A percentile compares a stretch with the other conserved stretches of the same genome.
Evolutionary conservation across 2,888 invertebrate species (phyloP).

Genomic region (Cryptophagus acutangulus): DNA sequence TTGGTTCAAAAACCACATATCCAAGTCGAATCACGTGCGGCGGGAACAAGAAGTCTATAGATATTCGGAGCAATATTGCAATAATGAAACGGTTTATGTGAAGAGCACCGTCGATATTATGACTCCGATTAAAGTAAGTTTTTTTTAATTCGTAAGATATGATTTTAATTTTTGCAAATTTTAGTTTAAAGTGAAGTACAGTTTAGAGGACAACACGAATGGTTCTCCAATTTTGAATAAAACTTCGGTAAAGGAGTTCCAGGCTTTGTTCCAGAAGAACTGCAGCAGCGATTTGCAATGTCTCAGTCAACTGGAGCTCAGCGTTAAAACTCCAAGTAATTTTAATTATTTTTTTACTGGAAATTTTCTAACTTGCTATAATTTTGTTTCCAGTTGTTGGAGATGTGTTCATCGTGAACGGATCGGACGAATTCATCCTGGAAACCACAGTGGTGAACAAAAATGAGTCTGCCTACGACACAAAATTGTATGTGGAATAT

Average conservation of each 20-base stretch:
- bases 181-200: conserved; percentile 77
- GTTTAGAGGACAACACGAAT: conserved; percentile 67
- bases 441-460: conserved; percentile 70
- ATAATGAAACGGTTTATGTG: conserved; percentile 75
- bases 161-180: conserved; percentile 7
- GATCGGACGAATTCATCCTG: conserved; percentile 71
- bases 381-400: conserved; percentile 35
- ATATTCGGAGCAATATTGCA: conserved; percentile 56
- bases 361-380: neutral
- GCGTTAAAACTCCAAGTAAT: conserved; percentile 47
- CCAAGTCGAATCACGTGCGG: neutral
- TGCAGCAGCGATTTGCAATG: conserved; percentile 86
- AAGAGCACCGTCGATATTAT: conserved; percentile 87
- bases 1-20: conserved; percentile 59
- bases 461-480: conserved; percentile 87
- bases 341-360: neutral
- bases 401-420: conserved; percentile 44
- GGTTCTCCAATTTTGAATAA: conserved; percentile 86
- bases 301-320: conserved; percentile 71
- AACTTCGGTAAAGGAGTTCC: conserved; percentile 72
- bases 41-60: conserved; percentile 38
- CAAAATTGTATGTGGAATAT: conserved; percentile 75
- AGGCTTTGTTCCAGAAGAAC: conserved; percentile 85
- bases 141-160: conserved; percentile 17
- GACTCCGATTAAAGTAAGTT: conserved; percentile 66